A percentile compares a stretch with the other conserved stretches of the same genome.
These are phyloP conservation scores for Phymatocera aterrima DNA, from an alignment of 2,888 invertebrate genomes.

Conservation along the genomic window DNA sequence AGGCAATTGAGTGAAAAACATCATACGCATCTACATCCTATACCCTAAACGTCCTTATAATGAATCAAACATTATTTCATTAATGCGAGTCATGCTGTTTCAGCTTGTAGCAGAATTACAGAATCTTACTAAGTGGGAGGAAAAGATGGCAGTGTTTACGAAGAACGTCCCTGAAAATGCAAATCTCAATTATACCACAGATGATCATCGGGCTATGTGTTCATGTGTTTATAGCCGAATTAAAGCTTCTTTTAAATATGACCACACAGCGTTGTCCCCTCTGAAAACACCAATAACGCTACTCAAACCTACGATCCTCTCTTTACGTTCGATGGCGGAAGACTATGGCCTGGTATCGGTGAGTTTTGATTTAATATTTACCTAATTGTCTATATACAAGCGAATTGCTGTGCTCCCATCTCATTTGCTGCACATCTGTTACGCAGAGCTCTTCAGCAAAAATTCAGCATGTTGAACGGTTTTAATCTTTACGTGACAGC, in stretches of 20 bases:
- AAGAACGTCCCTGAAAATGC: conserved; percentile 73
- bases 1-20: too few species aligned
- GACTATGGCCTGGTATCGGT: conserved; percentile 80
- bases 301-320: conserved; percentile 79
- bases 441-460: too few species aligned
- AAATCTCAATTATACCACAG: conserved; percentile 61
- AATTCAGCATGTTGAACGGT: too few species aligned
- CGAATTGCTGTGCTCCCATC: background rate
- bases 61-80: too few species aligned
- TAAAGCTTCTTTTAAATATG: conserved; percentile 76
- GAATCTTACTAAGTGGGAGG: conserved; percentile 77
- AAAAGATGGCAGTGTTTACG: conserved; percentile 77
- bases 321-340: conserved; percentile 77
- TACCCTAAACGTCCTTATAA: too few species aligned
- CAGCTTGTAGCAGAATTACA: conserved; percentile 72
- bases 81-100: conserved; percentile 30
- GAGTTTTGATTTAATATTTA: conserved; percentile 44
- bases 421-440: background rate
- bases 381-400: background rate
- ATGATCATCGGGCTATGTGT: conserved; percentile 73
- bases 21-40: too few species aligned
- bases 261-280: conserved; percentile 74
- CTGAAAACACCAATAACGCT: conserved; percentile 79
- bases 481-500: too few species aligned
- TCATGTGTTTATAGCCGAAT: conserved; percentile 77